Conservation (phyloP, 2,888 invertebrate genomes). For the Patella pellucida region DNA sequence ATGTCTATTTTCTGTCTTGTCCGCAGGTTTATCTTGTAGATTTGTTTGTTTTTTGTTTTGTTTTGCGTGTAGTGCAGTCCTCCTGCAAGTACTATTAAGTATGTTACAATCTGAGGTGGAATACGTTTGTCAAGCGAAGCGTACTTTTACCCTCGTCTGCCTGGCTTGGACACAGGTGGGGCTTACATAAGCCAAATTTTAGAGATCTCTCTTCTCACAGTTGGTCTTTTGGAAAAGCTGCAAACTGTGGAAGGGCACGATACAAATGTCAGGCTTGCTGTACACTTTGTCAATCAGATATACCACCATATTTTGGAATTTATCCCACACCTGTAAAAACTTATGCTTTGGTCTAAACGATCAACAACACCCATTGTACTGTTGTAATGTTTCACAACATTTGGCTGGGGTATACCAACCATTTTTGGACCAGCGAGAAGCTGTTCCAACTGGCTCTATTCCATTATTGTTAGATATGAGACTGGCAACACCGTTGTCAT, state of each 20-base stretch:
- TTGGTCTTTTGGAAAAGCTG: neutral
- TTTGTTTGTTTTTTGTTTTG: too few relatives aligned
- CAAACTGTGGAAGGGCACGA: neutral
- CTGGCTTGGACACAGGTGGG: neutral
- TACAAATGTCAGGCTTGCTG: constrained; percentile 11
- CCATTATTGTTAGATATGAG: constrained; percentile 9
- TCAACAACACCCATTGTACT: constrained; percentile 8
- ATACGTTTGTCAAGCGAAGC: constrained; percentile 1
- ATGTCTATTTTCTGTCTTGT: too few relatives aligned
- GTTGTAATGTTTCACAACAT: constrained; percentile 9
- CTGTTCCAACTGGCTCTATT: constrained; percentile 12
- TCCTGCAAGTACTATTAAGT: too few relatives aligned
- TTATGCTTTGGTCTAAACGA: constrained; percentile 13
- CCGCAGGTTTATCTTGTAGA: too few relatives aligned
- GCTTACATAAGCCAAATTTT: neutral
- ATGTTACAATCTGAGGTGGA: neutral
- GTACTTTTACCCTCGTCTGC: neutral
- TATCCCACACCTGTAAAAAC: constrained; percentile 4
- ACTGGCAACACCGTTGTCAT: constrained; percentile 19
- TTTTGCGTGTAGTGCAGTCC: too few relatives aligned
- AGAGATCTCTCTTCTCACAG: constrained; percentile 8
- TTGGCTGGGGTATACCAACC: neutral
- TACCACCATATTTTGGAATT: constrained; percentile 16
- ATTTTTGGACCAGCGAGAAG: constrained; percentile 4
- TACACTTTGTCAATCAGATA: neutral